These are phyloP conservation scores for Gasteruption jaculator DNA, from an alignment of 2,888 invertebrate species.

Conservation along the genomic window DNA sequence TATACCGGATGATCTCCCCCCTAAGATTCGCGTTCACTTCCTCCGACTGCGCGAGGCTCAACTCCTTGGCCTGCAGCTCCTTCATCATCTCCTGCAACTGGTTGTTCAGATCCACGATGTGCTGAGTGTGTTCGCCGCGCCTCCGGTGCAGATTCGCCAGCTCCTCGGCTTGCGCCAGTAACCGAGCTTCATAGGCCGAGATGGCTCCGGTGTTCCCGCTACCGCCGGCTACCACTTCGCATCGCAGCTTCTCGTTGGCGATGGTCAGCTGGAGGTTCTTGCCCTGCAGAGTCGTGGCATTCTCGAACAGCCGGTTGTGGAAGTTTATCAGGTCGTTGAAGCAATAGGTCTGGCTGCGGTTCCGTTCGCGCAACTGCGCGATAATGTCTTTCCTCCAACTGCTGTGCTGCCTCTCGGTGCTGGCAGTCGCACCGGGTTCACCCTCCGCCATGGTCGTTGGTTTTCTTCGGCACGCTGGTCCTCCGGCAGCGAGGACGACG, in stretches of 20 bases:
- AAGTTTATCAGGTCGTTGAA: constrained; percentile 77
- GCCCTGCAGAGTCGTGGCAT: constrained; percentile 70
- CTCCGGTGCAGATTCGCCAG: constrained; percentile 83
- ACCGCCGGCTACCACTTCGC: constrained; percentile 53
- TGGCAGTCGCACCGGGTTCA: constrained; percentile 30
- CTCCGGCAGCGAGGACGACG: too few relatives aligned
- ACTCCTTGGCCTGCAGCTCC: constrained; percentile 67
- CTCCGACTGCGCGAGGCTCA: constrained; percentile 68
- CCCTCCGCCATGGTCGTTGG: constrained; percentile 37
- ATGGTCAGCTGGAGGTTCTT: constrained; percentile 84
- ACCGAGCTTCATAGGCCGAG: constrained; percentile 78
- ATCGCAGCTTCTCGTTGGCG: constrained; percentile 76
- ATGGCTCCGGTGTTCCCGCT: constrained; percentile 61
- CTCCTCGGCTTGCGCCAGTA: constrained; percentile 86
- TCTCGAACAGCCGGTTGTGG: constrained; percentile 84
- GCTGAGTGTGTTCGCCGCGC: constrained; percentile 89
- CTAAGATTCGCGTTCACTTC: constrained; percentile 64
- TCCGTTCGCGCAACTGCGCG: constrained; percentile 67
- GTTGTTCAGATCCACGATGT: constrained; percentile 85
- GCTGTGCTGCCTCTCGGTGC: constrained; percentile 42
- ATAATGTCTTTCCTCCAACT: constrained; percentile 71
- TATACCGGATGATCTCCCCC: constrained; percentile 70
- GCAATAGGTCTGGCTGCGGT: constrained; percentile 69
- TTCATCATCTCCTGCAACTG: constrained; percentile 82
- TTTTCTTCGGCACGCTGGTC: too few relatives aligned